These are phyloP conservation scores for Ischnus inquisitorius DNA, from an alignment of 2,888 invertebrate species.

Conservation along the genomic window DNA sequence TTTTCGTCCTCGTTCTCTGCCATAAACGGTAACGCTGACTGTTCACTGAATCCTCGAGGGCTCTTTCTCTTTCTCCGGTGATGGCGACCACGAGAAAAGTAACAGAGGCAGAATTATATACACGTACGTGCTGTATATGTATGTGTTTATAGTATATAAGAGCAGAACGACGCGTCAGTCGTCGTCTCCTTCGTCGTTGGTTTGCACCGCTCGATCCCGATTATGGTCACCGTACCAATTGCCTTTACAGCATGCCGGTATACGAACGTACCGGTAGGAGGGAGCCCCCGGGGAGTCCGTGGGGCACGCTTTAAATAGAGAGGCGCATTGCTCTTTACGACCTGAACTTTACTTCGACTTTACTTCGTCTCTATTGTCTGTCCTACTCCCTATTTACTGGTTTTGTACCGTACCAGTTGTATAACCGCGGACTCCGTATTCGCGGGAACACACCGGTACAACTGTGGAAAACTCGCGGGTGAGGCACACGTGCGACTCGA, in stretches of 20 bases:
- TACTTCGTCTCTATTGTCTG: constrained; percentile 29
- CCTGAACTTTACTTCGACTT: constrained; percentile 61
- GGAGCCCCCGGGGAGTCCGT: constrained; percentile 11
- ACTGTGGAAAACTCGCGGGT: constrained; percentile 2
- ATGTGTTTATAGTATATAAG: constrained; percentile 4
- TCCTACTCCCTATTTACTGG: constrained; percentile 32
- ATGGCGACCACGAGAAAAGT: constrained; percentile 22
- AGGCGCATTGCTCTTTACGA: constrained; percentile 65
- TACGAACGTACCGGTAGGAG: constrained; percentile 2
- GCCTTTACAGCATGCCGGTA: constrained; percentile 34
- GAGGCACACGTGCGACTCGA: constrained; percentile 27
- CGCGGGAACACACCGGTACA: constrained; percentile 14
- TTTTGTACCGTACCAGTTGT: constrained; percentile 10
- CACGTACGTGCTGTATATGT: not conserved
- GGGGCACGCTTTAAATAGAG: constrained; percentile 60
- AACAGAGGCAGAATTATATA: constrained; percentile 17
- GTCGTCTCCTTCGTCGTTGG: constrained; percentile 25
- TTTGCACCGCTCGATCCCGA: constrained; percentile 44
- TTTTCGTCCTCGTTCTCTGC: constrained; percentile 30
- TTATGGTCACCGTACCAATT: constrained; percentile 59
- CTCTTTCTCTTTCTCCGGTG: constrained; percentile 27
- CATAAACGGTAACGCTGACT: constrained; percentile 38
- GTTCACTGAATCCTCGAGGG: constrained; percentile 5
- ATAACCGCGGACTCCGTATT: constrained; percentile 35
- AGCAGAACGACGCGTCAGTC: constrained; percentile 32